Evolutionary conservation across 1,140 invertebrate species (phyloP).

Genomic region (Zaprionus africanus): DNA sequence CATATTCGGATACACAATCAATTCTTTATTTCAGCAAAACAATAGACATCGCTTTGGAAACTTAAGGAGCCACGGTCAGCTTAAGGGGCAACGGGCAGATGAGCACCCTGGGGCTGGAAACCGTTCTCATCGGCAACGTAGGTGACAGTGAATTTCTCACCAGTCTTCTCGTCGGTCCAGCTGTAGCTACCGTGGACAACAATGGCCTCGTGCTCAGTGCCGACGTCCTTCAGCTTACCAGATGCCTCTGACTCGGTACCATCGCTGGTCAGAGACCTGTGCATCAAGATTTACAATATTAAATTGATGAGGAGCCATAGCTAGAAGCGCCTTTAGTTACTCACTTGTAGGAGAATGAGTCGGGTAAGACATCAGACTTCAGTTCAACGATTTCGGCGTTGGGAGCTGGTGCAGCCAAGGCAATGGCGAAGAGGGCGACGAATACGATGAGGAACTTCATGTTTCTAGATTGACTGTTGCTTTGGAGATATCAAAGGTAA

Average conservation of each 20-base stretch:
- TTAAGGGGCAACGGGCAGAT: slow-evolving; percentile 84
- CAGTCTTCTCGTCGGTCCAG: slow-evolving; percentile 85
- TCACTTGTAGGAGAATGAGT: slow-evolving; percentile 85
- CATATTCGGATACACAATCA: neutral
- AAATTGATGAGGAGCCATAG: neutral
- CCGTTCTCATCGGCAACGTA: slow-evolving; percentile 91
- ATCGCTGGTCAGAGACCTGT: too few relatives aligned
- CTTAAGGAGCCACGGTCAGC: neutral
- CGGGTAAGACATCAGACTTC: slow-evolving; percentile 83
- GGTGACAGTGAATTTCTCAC: slow-evolving; percentile 87
- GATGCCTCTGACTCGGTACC: too few relatives aligned
- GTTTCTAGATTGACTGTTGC: slow-evolving; percentile 33
- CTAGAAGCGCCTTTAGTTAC: slow-evolving; percentile 29
- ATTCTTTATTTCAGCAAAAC: slow-evolving; percentile 1
- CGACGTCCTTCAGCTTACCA: slow-evolving; percentile 46
- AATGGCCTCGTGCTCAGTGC: slow-evolving; percentile 75
- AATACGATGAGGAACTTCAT: slow-evolving; percentile 77
- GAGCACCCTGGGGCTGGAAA: slow-evolving; percentile 88
- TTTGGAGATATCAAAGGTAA: slow-evolving; percentile 33
- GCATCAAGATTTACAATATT: too few relatives aligned
- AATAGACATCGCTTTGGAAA: neutral
- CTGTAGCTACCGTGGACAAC: slow-evolving; percentile 86
- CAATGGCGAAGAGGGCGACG: slow-evolving; percentile 71
- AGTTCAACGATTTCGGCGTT: slow-evolving; percentile 66
- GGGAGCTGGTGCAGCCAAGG: slow-evolving; percentile 39